These are phyloP conservation scores for Calypte anna DNA, from an alignment of 2,113 vertebrate species.

Conservation along the genomic window DNA sequence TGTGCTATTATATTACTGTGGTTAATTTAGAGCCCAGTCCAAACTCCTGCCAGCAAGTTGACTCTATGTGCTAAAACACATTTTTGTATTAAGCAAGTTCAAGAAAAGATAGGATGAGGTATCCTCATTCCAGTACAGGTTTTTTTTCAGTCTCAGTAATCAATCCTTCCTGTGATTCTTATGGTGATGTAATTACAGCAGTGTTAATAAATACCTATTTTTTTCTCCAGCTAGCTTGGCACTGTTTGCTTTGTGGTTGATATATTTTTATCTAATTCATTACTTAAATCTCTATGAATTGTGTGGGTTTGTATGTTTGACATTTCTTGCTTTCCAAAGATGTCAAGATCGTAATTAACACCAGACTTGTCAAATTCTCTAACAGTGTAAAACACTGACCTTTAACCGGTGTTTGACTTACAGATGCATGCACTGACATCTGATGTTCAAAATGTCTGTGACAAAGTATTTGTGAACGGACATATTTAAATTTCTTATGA, in stretches of 20 bases:
- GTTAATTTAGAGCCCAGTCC: background rate
- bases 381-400: accelerated
- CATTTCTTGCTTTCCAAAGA: background rate
- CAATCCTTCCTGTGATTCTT: background rate
- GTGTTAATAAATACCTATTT: background rate
- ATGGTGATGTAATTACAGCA: background rate
- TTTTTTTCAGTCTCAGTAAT: background rate
- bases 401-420: background rate
- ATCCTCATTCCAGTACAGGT: background rate
- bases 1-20: background rate
- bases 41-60: background rate
- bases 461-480: background rate
- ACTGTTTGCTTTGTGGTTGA: background rate
- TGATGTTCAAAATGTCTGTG: background rate
- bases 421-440: background rate
- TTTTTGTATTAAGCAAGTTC: background rate
- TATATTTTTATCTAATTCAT: background rate
- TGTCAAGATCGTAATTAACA: background rate
- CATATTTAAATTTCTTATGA: background rate
- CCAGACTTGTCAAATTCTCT: background rate
- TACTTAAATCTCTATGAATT: background rate
- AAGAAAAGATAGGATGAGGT: background rate
- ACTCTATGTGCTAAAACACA: background rate
- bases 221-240: background rate
- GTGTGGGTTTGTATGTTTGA: background rate